Base-by-base conservation (phyloP, 2,113 vertebrate species). In the Hippotragus niger region DNA sequence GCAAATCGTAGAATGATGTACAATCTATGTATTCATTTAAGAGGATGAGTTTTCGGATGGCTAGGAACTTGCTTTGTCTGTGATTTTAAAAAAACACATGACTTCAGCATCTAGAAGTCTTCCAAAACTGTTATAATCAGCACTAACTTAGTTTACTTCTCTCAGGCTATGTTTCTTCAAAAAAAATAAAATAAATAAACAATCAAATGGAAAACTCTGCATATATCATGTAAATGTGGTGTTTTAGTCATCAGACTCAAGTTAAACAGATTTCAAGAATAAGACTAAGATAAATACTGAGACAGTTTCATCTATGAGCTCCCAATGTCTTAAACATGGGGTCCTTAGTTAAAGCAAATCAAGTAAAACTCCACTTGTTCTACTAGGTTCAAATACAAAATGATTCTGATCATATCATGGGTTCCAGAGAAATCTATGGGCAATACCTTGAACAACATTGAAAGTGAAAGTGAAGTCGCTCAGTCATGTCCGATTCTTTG, bases 221-320 rank as follows among this genome's bases (percentile, higher is more conserved):
- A 71, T 82, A 62, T 10, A 29, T 43, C 31, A 91, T 71, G 47
- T 71, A 90, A 83, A 62, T 47, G 3, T 21, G 3, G 5, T 78
- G 7, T 86, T 84, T 96, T 88, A 89, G 40, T 80, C 45, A 93
- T 88, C 13, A 95, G 58, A 43, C 3, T 86, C 17, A 36, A 90
- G 10, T 88, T 5, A 83, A 95, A 88, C 45, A 88, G 89, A 82
- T 57, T 90, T 95, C 21, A 57, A 81, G 40, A 89, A 85, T 57
- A 90, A 91, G 23, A 62, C 11, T 82, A 80, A 97, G 95, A 84
- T 88, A 58, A 90, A 90, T 43, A 81, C 55, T 52, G 52, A 97
- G 23, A 60, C 36, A 29, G 80, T 84, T 92, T 92, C 10, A 81
- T 90, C 80, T 93, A 36, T 33, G 8, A 76, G 94, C 13, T 60